These are phyloP conservation scores for Eubucco bourcierii DNA, from an alignment of 2,113 vertebrate species.

Conservation along the genomic window DNA sequence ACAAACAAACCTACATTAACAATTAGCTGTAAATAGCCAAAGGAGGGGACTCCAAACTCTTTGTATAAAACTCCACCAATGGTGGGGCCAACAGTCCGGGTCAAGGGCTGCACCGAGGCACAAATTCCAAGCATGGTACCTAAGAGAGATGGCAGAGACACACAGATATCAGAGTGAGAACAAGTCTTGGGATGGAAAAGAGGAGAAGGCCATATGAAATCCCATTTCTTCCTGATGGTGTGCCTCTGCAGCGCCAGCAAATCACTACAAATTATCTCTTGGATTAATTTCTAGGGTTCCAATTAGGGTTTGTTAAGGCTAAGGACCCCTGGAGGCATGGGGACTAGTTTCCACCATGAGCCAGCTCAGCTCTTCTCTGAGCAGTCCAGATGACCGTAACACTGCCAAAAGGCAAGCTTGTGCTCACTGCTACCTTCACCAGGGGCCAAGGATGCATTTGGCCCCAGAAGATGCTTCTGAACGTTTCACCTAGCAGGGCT, in stretches of 20 bases:
- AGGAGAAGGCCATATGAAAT: accelerated
- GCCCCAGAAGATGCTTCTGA: neutral
- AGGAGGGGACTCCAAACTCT: conserved; percentile 83
- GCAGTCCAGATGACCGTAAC: accelerated
- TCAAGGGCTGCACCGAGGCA: conserved; percentile 83
- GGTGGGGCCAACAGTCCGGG: conserved; percentile 86
- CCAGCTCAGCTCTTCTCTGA: neutral
- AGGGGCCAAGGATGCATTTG: neutral
- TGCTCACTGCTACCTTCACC: neutral
- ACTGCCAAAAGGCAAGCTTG: neutral
- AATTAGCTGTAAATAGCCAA: conserved; percentile 82
- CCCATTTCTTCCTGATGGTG: neutral
- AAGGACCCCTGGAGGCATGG: neutral
- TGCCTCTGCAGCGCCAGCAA: neutral
- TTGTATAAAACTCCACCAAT: conserved; percentile 86
- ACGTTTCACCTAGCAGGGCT: accelerated
- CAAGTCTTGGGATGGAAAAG: neutral
- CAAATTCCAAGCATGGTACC: conserved; percentile 95
- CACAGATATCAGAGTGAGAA: neutral
- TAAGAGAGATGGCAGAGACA: conserved; percentile 48
- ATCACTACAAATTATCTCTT: neutral
- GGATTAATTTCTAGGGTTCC: neutral
- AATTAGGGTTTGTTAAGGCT: neutral
- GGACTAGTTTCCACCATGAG: neutral
- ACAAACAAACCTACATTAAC: conserved; percentile 79